Evolutionary conservation across 2,888 invertebrate genomes (phyloP), one percentile per base, ranked within the genome.

Genomic region (Eupithecia inturbata): DNA sequence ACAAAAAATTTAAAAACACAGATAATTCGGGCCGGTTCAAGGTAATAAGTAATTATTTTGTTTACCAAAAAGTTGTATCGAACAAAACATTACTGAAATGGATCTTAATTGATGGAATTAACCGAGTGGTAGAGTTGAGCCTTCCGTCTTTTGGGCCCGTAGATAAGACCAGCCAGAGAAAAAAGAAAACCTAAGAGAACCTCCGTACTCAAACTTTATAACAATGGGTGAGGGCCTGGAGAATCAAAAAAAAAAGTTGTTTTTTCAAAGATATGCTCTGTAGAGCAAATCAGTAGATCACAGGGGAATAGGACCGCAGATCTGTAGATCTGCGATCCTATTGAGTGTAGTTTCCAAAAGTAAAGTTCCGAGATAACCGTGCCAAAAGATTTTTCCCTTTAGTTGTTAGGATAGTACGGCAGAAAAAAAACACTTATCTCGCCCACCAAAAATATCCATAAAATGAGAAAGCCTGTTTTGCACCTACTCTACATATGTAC

Each of bases 31-130:
- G 9, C 19, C 19, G 9, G 9, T 63, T 63, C 33, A 28, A 16
- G 7, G 31, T 28, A 6, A 62, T 28, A 16, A 36, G n/a, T 64
- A 64, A 64, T 64, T 33, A 63, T 36, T 33, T 64, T 64, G 63
- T 64, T 64, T 64, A 64, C 63, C 33, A n/a, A 64, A 64, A 33
- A 36, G 10, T 33, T 1, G 22, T 64, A n/a, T 36, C 33, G 6
- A 33, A 22, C n/a, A 28, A 64, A n/a, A 64, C 63, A 64, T 64
- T 36, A 64, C 19, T 64, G 63, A 36, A 64, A 63, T 63, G 63
- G 19, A 63, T 10, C 63, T 33, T 63, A 19, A 36, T n/a, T n/a
- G 63, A 22, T 22, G 22, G 10, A 36, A 36, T 64, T 64, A 33
- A 22, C 36, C 10, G n/a, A 64, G 12, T 12, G 63, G 36, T 64